These are phyloP conservation scores for Drosophila mojavensis DNA, from an alignment of 1,140 invertebrate genomes.

Conservation along the genomic window DNA sequence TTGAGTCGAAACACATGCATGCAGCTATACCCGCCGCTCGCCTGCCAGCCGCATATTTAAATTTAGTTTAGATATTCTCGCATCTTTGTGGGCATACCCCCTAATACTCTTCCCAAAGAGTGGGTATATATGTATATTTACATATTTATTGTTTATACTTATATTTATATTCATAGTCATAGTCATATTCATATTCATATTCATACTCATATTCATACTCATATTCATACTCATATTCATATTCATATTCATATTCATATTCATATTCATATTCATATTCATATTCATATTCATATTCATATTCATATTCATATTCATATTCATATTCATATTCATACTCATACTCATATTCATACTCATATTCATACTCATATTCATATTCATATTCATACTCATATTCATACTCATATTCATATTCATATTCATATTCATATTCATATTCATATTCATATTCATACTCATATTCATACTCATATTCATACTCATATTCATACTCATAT, in stretches of 20 bases:
- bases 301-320: neutral
- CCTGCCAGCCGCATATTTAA: conserved; percentile 33
- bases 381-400: no score
- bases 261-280: no score
- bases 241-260: neutral
- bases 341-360: no score
- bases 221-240: conserved; percentile 1
- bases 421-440: neutral
- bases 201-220: no score
- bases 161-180: no score
- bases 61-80: conserved; percentile 34
- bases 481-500: neutral
- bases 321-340: no score
- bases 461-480: neutral
- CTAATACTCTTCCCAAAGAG: neutral
- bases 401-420: neutral
- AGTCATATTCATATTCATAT: no score
- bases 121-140: conserved; percentile 1
- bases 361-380: no score
- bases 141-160: neutral
- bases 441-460: neutral
- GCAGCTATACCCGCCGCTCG: conserved; percentile 34
- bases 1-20: conserved; percentile 46
- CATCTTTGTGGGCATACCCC: conserved; percentile 26
- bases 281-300: no score